These are phyloP conservation scores for Mus pahari DNA, from an alignment of 2,113 vertebrate species.

Conservation along the genomic window DNA sequence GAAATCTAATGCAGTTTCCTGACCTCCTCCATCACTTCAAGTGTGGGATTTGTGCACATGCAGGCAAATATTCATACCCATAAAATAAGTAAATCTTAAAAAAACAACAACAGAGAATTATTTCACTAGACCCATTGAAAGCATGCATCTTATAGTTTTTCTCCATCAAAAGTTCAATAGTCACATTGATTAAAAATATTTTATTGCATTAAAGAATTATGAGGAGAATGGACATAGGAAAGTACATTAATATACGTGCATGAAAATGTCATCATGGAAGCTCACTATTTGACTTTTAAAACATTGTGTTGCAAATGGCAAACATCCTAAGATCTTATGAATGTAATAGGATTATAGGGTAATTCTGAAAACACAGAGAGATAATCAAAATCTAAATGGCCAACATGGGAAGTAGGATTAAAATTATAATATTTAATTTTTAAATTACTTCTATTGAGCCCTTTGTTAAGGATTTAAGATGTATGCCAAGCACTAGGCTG, in stretches of 20 bases:
- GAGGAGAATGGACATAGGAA: neutral
- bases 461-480: neutral
- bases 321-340: neutral
- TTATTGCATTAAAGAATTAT: neutral
- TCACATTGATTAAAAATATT: neutral
- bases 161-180: neutral
- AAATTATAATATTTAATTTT: conserved; percentile 11
- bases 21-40: no score
- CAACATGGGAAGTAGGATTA: neutral
- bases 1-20: neutral
- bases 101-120: neutral
- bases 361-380: neutral
- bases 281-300: neutral
- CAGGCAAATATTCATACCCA: neutral
- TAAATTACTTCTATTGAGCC: conserved; percentile 5
- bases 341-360: neutral
- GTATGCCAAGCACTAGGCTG: neutral
- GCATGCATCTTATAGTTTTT: conserved; percentile 36
- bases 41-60: no score
- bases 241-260: neutral
- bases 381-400: conserved; percentile 43
- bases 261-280: neutral
- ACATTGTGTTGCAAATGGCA: neutral
- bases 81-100: neutral
- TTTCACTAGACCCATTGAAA: neutral